Evolutionary conservation across 2,113 vertebrate genomes (phyloP).

Genomic region (Promerops cafer): DNA sequence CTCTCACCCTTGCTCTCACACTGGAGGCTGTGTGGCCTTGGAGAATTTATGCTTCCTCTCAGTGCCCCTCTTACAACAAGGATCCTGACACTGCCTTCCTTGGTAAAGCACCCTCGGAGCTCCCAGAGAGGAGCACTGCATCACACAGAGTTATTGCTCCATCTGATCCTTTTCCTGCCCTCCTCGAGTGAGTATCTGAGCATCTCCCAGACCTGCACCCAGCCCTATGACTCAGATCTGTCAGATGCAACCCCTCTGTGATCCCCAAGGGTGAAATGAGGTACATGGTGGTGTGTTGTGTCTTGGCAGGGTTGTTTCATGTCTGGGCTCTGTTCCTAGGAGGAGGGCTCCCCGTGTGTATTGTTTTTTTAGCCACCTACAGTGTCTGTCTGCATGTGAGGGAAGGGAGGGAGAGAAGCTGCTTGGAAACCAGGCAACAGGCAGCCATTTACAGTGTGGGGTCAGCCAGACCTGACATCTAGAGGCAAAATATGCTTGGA

Average conservation of each 20-base stretch:
- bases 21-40: not conserved
- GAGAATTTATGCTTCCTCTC: not conserved
- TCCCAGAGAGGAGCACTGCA: not conserved
- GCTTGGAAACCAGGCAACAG: conserved; percentile 1
- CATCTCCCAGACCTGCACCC: not conserved
- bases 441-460: not conserved
- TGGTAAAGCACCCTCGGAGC: not conserved
- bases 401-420: not conserved
- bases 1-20: not conserved
- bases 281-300: not conserved
- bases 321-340: not conserved
- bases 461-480: not conserved
- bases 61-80: not conserved
- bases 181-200: not conserved
- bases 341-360: not conserved
- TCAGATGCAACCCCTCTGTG: fast-evolving
- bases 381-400: not conserved
- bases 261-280: not conserved
- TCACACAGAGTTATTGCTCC: not conserved
- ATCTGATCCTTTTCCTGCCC: not conserved
- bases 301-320: not conserved
- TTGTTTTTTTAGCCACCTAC: not conserved
- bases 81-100: not conserved
- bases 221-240: not conserved
- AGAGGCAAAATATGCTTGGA: not conserved